Evolutionary conservation across 2,113 vertebrate species (phyloP).

Genomic region (Hoplias malabaricus): DNA sequence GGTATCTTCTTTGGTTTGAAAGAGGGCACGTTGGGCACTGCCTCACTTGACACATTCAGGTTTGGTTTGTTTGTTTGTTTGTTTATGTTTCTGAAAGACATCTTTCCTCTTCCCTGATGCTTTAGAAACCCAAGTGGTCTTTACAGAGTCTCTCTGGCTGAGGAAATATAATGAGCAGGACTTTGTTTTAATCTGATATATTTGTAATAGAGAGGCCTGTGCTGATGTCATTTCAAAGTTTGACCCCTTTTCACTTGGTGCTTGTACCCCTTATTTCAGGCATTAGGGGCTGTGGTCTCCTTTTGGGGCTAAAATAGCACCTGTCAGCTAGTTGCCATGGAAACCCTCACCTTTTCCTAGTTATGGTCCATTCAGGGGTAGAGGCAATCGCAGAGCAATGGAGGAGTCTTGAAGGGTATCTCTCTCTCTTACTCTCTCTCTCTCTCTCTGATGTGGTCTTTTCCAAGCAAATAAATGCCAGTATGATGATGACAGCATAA

Average conservation of each 20-base stretch:
- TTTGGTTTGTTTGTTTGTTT: background rate
- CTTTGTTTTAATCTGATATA: background rate
- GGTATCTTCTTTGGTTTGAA: too few relatives aligned
- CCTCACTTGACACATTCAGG: background rate
- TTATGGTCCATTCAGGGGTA: conserved; percentile 32
- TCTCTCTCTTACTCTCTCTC: background rate
- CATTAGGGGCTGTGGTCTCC: conserved; percentile 22
- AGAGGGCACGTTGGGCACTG: background rate
- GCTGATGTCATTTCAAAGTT: background rate
- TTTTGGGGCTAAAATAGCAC: conserved; percentile 35
- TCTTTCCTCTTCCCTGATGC: background rate
- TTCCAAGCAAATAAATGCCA: background rate
- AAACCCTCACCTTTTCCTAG: conserved; percentile 37
- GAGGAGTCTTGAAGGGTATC: background rate
- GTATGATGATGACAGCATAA: conserved; percentile 13
- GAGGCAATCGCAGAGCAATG: conserved; percentile 1
- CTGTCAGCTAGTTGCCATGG: conserved; percentile 50
- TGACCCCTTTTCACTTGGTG: background rate
- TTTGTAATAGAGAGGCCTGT: background rate
- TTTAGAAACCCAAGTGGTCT: background rate
- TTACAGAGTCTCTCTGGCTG: background rate
- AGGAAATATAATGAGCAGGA: background rate
- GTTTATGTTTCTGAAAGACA: background rate
- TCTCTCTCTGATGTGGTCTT: conserved; percentile 1
- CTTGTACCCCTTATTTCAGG: background rate